A percentile compares a stretch with the other conserved stretches of the same genome.
These are phyloP conservation scores for Brenthis ino DNA, from an alignment of 2,888 invertebrate species.

Conservation along the genomic window DNA sequence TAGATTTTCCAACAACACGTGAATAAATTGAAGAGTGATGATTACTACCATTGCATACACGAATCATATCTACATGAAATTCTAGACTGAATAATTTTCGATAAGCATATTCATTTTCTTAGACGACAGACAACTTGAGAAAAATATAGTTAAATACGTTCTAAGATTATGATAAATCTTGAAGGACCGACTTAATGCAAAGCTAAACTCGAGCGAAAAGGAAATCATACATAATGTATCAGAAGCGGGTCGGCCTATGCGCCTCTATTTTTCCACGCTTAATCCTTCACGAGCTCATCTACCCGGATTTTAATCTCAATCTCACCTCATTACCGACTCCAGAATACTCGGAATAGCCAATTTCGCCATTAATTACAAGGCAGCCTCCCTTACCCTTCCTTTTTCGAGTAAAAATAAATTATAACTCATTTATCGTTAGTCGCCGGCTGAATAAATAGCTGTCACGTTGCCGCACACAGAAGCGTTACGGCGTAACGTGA, in stretches of 20 bases:
- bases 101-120: background rate
- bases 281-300: constrained; percentile 75
- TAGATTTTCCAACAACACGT: too few relatives aligned
- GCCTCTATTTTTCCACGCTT: constrained; percentile 52
- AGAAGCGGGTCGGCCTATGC: constrained; percentile 34
- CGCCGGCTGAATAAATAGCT: constrained; percentile 69
- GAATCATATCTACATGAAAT: background rate
- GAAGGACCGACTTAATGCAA: constrained; percentile 32
- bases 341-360: constrained; percentile 80
- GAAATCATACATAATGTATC: constrained; percentile 50
- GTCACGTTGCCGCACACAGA: constrained; percentile 65
- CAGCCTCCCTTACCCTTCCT: constrained; percentile 70
- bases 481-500: constrained; percentile 51
- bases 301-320: constrained; percentile 79
- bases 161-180: constrained; percentile 33
- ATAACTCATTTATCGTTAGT: constrained; percentile 79
- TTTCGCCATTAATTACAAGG: constrained; percentile 78
- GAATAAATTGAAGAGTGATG: too few relatives aligned
- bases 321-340: constrained; percentile 79
- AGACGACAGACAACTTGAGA: constrained; percentile 10
- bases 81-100: background rate
- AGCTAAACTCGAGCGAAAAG: constrained; percentile 37
- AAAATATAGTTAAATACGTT: constrained; percentile 22
- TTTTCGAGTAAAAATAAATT: constrained; percentile 81
- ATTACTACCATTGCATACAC: background rate